Evolutionary conservation across 2,113 vertebrate species (phyloP), one percentile per base, ranked within the genome.

Genomic region (Pelecanus crispus): DNA sequence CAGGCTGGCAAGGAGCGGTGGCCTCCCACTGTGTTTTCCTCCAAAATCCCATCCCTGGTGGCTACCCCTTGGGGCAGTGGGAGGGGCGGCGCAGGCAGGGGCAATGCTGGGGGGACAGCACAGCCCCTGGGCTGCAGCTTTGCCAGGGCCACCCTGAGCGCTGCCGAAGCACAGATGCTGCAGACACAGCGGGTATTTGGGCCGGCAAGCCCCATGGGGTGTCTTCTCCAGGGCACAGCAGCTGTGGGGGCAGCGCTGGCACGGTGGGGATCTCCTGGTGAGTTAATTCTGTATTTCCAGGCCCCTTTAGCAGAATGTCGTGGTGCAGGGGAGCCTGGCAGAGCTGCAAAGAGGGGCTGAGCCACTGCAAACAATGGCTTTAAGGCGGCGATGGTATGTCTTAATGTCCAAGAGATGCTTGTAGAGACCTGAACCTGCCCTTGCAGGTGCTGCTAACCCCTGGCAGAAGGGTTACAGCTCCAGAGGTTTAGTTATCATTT

Each of bases 131-230:
- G 71, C 61, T 42, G 40, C 50, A 73, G 59, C 55, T 78, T 56
- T 90, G 82, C 83, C 89, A 86, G 67, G 58, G 59, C 50, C 53
- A 77, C 86, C 19, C 61, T 0, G 0, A 2, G 32, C 5, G 7
- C 47, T 77, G 53, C 6, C 1, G 0, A 72, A 53, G 31, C 1
- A 0, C 28, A 58, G 34, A 13, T 3, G 5, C 74, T 81, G 45
- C 22, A 7, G 44, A 21, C 28, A 21, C 80, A 70, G 67, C 0
- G 2, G 55, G 72, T 28, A 21, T 7, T 49, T 36, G 68, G 63
- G 63, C 45, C 17, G 11, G 75, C 3, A 2, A 68, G 75, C 61
- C 32, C 70, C 45, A 53, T 19, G 17, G n/a, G 61, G 52, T 86
- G 82, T 50, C 86, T 82, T 85, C 65, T 79, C 74, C 67, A 86